These are phyloP conservation scores for Drosophila leonis DNA, from an alignment of 2,888 invertebrate species.

Conservation along the genomic window DNA sequence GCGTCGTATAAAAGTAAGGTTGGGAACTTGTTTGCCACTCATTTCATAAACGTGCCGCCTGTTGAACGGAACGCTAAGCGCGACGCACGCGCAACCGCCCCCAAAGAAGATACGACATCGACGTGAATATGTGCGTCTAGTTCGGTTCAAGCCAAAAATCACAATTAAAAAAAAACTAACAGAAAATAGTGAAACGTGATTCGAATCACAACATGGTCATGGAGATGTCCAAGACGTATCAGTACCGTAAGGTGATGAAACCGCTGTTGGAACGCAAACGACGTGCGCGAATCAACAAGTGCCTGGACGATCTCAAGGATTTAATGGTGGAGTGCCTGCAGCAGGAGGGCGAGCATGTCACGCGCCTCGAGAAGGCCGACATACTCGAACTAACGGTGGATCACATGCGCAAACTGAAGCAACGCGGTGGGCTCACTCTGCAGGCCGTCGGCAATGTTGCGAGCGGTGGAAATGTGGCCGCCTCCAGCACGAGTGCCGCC, in stretches of 20 bases:
- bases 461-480: conserved; percentile 20
- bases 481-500: conserved; percentile 85
- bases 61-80: conserved; percentile 73
- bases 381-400: conserved; percentile 95
- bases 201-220: conserved; percentile 82
- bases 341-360: conserved; percentile 95
- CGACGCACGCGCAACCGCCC: conserved; percentile 60
- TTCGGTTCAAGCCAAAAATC: conserved; percentile 18
- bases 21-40: conserved; percentile 84
- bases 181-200: conserved; percentile 32
- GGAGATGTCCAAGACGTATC: conserved; percentile 94
- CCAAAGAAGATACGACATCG: conserved; percentile 48
- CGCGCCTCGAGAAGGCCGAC: conserved; percentile 95
- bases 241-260: conserved; percentile 97
- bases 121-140: conserved; percentile 65
- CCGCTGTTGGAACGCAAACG: conserved; percentile 95
- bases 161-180: conserved; percentile 25
- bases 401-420: conserved; percentile 92
- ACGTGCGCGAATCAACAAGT: conserved; percentile 95
- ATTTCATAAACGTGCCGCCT: conserved; percentile 84
- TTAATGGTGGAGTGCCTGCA: conserved; percentile 90
- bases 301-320: conserved; percentile 95
- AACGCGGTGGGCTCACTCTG: conserved; percentile 90
- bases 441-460: conserved; percentile 50
- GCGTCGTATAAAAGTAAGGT: conserved; percentile 84